Conservation (phyloP, 2,113 vertebrate genomes). For the Arothron firmamentum region DNA sequence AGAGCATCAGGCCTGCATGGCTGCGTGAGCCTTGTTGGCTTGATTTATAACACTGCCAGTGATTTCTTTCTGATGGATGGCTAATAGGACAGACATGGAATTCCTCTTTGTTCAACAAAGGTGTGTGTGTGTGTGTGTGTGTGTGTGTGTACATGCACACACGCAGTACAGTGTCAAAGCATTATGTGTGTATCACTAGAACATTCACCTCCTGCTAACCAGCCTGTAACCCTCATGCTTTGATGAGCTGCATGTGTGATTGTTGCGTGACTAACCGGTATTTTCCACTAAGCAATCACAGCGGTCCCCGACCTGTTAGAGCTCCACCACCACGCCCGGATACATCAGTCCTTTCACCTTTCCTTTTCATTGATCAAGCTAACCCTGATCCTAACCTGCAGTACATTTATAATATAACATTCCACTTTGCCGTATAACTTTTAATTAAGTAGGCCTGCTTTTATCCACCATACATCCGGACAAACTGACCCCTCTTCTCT, state of each 20-base stretch:
- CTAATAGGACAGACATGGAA: conserved; percentile 24
- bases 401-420: too few species aligned
- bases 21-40: conserved; percentile 44
- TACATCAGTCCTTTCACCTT: conserved; percentile 12
- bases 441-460: too few species aligned
- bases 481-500: too few species aligned
- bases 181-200: neutral
- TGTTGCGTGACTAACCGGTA: conserved; percentile 27
- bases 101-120: conserved; percentile 19
- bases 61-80: conserved; percentile 53
- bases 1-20: conserved; percentile 33
- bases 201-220: neutral
- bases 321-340: conserved; percentile 7
- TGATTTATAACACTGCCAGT: conserved; percentile 49
- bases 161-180: too few species aligned
- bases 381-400: too few species aligned
- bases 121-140: neutral
- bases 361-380: too few species aligned
- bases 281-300: conserved; percentile 15
- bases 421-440: too few species aligned
- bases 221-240: conserved; percentile 1
- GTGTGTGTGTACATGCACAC: neutral
- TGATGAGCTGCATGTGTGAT: neutral
- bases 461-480: too few species aligned
- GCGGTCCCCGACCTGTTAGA: conserved; percentile 9